Evolutionary conservation across 1,140 invertebrate genomes (phyloP).

Genomic region (Mizuhopecten yessoensis): DNA sequence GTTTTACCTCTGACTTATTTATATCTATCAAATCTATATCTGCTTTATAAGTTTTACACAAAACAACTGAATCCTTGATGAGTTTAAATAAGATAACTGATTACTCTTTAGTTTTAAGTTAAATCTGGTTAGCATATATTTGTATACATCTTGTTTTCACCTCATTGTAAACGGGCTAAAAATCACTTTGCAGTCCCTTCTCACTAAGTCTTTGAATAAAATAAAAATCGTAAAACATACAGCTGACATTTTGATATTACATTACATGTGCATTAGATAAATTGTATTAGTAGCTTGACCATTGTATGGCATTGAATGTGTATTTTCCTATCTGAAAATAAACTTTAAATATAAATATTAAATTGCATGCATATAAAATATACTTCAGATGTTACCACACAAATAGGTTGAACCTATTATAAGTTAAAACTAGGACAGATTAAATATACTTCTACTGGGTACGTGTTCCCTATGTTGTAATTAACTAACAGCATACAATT

Average conservation of each 20-base stretch:
- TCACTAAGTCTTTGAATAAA: neutral
- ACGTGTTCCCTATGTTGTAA: neutral
- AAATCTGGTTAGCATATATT: too few relatives aligned
- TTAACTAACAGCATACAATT: neutral
- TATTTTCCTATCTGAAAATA: neutral
- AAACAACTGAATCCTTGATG: too few relatives aligned
- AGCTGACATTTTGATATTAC: too few relatives aligned
- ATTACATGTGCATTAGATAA: too few relatives aligned
- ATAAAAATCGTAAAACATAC: neutral
- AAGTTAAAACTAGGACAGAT: neutral
- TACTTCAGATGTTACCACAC: neutral
- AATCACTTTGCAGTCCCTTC: too few relatives aligned
- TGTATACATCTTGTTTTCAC: neutral
- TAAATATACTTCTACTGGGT: neutral
- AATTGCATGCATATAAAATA: slow-evolving; percentile 39
- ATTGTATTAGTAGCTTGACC: neutral
- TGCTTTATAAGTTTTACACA: too few relatives aligned
- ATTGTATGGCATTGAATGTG: neutral
- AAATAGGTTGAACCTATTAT: slow-evolving; percentile 8
- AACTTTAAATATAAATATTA: neutral
- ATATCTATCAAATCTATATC: too few relatives aligned
- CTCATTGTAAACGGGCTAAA: neutral
- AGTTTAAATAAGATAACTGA: too few relatives aligned
- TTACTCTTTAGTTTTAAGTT: too few relatives aligned
- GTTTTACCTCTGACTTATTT: too few relatives aligned